phyloP scores from a whole-genome alignment of 1,140 invertebrate species.

The Diabrotica virgifera region DNA sequence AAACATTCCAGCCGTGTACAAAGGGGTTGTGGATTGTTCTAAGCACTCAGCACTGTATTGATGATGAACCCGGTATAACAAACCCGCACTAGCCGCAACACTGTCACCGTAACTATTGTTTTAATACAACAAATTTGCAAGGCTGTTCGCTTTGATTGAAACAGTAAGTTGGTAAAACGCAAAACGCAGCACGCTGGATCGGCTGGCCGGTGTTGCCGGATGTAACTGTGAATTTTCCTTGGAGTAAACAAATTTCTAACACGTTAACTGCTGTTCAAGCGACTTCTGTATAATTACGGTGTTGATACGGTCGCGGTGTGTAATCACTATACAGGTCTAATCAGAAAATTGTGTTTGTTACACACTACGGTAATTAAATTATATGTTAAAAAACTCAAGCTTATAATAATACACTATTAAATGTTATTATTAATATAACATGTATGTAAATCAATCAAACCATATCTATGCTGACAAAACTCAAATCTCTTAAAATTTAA shows the following conservation, averaged over 20 bases:
- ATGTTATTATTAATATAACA: too few relatives aligned
- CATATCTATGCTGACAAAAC: too few relatives aligned
- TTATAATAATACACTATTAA: too few relatives aligned
- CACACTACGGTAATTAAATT: too few relatives aligned
- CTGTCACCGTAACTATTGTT: neutral
- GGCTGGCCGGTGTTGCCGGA: conserved; percentile 6
- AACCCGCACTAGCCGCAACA: neutral
- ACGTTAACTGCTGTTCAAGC: too few relatives aligned
- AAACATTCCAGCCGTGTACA: neutral
- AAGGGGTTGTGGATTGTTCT: neutral
- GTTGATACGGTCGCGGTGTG: too few relatives aligned
- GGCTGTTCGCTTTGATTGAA: conserved; percentile 5
- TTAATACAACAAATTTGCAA: conserved; percentile 4
- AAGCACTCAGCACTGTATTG: neutral
- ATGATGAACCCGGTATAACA: conserved; percentile 1
- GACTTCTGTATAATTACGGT: too few relatives aligned
- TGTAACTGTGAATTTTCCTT: neutral
- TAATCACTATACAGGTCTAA: too few relatives aligned
- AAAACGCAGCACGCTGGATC: conserved; percentile 19
- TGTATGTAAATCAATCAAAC: too few relatives aligned
- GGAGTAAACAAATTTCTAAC: neutral
- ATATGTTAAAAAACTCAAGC: too few relatives aligned
- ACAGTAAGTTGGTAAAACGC: conserved; percentile 11
- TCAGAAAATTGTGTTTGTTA: too few relatives aligned
- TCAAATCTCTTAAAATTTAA: too few relatives aligned